A percentile compares a stretch with the other conserved stretches of the same genome.
Evolutionary conservation across 2,888 invertebrate species (phyloP).

Genomic region (Leptothorax acervorum): DNA sequence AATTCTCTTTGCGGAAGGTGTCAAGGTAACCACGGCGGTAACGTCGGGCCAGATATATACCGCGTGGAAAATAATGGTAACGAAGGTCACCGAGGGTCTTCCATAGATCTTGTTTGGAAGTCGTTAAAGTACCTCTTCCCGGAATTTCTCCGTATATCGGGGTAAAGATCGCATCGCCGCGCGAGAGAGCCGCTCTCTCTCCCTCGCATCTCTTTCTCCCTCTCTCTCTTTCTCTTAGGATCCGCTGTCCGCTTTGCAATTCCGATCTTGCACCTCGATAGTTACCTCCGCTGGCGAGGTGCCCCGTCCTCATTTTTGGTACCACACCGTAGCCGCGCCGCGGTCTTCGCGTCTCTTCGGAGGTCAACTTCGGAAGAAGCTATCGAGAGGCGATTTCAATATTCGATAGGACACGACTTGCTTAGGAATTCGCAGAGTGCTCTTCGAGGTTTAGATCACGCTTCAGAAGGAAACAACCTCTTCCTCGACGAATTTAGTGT

Average conservation of each 20-base stretch:
- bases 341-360: conserved; percentile 37
- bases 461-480: neutral
- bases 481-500: neutral
- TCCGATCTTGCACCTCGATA: conserved; percentile 85
- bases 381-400: conserved; percentile 41
- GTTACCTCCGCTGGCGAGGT: conserved; percentile 78
- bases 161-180: conserved; percentile 80
- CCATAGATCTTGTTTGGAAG: conserved; percentile 84
- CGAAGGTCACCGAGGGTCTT: conserved; percentile 81
- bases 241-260: conserved; percentile 83
- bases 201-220: conserved; percentile 2
- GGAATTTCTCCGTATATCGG: conserved; percentile 83
- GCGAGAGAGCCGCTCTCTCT: conserved; percentile 65
- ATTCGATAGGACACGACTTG: conserved; percentile 44
- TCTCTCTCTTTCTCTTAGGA: conserved; percentile 75
- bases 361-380: conserved; percentile 47
- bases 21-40: conserved; percentile 45
- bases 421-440: conserved; percentile 36
- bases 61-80: conserved; percentile 78
- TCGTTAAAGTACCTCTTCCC: conserved; percentile 84
- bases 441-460: conserved; percentile 10
- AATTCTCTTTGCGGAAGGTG: conserved; percentile 15
- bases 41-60: conserved; percentile 65
- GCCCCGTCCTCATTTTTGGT: conserved; percentile 76
- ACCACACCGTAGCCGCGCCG: conserved; percentile 49